phyloP scores from a whole-genome alignment of 2,113 vertebrate species.

The Todiramphus chloris region DNA sequence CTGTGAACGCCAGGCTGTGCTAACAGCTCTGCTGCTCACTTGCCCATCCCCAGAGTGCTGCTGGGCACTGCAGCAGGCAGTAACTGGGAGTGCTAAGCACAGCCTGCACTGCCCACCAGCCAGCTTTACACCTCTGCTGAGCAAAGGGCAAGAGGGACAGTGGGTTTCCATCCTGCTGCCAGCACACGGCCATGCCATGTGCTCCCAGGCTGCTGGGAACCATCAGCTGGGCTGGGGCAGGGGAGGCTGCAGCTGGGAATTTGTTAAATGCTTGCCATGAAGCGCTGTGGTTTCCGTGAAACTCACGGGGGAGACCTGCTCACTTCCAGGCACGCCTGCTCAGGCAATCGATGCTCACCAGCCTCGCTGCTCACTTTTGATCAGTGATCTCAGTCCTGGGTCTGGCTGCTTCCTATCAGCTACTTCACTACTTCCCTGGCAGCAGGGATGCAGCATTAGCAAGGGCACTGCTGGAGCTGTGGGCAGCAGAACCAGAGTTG shows the following conservation, averaged over 20 bases:
- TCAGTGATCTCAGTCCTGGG: background rate
- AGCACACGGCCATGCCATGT: accelerated
- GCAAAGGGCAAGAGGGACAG: background rate
- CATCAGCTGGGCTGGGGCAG: background rate
- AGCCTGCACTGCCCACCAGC: accelerated
- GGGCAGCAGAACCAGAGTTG: background rate
- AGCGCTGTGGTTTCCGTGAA: background rate
- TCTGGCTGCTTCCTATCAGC: background rate
- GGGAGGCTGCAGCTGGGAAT: background rate
- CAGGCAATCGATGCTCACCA: accelerated
- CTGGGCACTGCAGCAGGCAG: background rate
- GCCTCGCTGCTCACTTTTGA: accelerated
- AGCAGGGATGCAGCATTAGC: background rate
- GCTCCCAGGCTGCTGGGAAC: background rate
- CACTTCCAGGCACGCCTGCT: background rate
- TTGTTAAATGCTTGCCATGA: background rate
- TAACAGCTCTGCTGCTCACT: background rate
- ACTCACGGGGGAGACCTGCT: background rate
- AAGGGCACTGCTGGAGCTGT: background rate
- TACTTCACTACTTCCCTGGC: background rate
- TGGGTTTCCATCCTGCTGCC: background rate
- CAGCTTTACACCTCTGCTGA: background rate
- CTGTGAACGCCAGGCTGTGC: accelerated
- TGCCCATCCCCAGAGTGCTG: background rate
- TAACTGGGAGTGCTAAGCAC: background rate